These are phyloP conservation scores for Cyclophora punctaria DNA, from an alignment of 2,888 invertebrate species.

Conservation along the genomic window DNA sequence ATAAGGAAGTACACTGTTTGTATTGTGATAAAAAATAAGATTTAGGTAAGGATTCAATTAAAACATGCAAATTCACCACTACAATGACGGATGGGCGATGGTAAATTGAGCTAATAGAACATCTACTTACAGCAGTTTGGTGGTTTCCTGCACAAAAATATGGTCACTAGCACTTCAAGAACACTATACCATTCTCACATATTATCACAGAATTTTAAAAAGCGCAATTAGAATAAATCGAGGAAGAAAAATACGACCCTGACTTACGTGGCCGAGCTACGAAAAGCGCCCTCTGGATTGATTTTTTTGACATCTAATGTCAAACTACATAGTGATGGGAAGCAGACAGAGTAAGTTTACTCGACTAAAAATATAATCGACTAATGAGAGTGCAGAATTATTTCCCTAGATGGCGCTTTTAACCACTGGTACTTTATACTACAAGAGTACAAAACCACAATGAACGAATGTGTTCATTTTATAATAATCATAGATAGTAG, in stretches of 20 bases:
- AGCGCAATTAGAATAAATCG: slow-evolving; percentile 53
- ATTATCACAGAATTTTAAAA: slow-evolving; percentile 47
- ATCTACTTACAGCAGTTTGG: slow-evolving; percentile 47
- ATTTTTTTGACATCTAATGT: slow-evolving; percentile 54
- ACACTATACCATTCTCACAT: slow-evolving; percentile 61
- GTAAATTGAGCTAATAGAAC: slow-evolving; percentile 18
- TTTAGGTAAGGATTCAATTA: slow-evolving; percentile 50
- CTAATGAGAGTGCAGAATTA: background rate
- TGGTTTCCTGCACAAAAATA: slow-evolving; percentile 42
- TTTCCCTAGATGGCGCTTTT: too few species aligned
- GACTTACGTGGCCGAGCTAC: slow-evolving; percentile 74
- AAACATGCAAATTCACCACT: slow-evolving; percentile 63
- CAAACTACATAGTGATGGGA: slow-evolving; percentile 21
- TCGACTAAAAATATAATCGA: slow-evolving; percentile 1
- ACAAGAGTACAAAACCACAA: too few species aligned
- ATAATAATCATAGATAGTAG: too few species aligned
- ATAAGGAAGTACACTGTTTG: slow-evolving; percentile 22
- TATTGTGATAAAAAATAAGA: slow-evolving; percentile 42
- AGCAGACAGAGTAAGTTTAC: background rate
- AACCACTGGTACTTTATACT: too few species aligned
- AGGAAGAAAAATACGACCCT: slow-evolving; percentile 68
- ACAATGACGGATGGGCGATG: slow-evolving; percentile 54
- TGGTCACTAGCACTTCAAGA: slow-evolving; percentile 41
- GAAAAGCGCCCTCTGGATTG: slow-evolving; percentile 67
- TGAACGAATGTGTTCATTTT: too few species aligned